Evolutionary conservation across 1,140 invertebrate genomes (phyloP).

Genomic region (Drosophila varians): DNA sequence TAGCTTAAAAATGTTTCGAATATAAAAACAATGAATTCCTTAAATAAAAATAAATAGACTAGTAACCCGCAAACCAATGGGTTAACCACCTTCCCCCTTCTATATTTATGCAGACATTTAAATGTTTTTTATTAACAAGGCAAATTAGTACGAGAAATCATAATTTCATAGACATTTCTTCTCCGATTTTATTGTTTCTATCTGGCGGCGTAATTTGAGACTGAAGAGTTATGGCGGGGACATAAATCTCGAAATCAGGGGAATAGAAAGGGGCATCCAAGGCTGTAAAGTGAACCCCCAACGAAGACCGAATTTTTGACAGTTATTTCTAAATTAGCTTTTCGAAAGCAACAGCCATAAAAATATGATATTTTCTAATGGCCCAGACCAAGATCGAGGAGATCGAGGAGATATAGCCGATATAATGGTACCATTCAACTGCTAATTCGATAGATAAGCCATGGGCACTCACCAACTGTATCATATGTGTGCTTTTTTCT

Average conservation of each 20-base stretch:
- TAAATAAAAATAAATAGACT: no score
- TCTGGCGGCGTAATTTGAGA: slow-evolving; percentile 34
- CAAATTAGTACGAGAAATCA: slow-evolving; percentile 76
- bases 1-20: no score
- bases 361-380: slow-evolving; percentile 71
- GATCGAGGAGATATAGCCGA: slow-evolving; percentile 43
- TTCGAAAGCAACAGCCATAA: slow-evolving; percentile 65
- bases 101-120: slow-evolving; percentile 58
- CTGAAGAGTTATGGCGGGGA: slow-evolving; percentile 34
- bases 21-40: no score
- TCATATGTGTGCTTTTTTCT: neutral
- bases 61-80: slow-evolving; percentile 6
- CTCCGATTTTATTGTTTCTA: slow-evolving; percentile 56
- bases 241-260: slow-evolving; percentile 27
- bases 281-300: slow-evolving; percentile 70
- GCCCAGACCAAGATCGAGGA: slow-evolving; percentile 29
- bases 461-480: slow-evolving; percentile 16
- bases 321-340: slow-evolving; percentile 77
- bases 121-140: slow-evolving; percentile 76
- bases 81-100: slow-evolving; percentile 19
- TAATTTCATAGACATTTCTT: slow-evolving; percentile 68
- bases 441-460: slow-evolving; percentile 75
- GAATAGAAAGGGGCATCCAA: slow-evolving; percentile 9
- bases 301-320: slow-evolving; percentile 62
- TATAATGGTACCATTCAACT: slow-evolving; percentile 66